Conservation (phyloP, 2,113 vertebrate species). For the Thalassarche chlororhynchos region DNA sequence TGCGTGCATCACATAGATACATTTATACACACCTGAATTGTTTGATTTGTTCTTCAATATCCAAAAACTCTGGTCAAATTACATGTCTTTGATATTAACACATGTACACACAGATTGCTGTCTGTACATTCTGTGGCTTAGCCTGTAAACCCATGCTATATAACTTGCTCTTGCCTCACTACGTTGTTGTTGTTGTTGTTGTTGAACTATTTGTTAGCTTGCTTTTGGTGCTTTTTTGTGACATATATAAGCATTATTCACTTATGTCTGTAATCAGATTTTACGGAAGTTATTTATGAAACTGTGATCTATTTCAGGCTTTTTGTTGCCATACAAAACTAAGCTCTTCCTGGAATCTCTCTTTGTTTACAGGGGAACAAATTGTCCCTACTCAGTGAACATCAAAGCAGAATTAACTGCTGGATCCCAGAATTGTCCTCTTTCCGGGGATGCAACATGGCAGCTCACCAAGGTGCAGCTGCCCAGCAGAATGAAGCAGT, state of each 20-base stretch:
- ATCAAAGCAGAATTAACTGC: background rate
- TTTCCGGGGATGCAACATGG: rapidly evolving
- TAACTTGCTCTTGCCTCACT: background rate
- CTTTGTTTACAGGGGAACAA: background rate
- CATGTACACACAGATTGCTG: background rate
- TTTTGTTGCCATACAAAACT: background rate
- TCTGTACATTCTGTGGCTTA: background rate
- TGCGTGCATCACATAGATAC: rapidly evolving
- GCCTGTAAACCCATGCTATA: background rate
- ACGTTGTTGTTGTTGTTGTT: background rate
- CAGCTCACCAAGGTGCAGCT: background rate
- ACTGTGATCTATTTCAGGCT: background rate
- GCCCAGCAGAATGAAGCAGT: background rate
- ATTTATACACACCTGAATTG: background rate
- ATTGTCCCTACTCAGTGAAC: background rate
- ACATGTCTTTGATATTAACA: background rate
- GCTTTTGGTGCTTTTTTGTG: background rate
- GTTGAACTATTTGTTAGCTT: background rate
- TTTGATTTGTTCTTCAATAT: background rate
- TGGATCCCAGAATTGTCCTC: background rate
- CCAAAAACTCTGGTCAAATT: background rate
- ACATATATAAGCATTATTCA: background rate
- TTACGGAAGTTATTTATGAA: background rate
- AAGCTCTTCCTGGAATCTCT: background rate
- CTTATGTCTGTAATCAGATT: background rate